Percentiles rank a stretch among this genome's conserved stretches.
These are phyloP conservation scores for Pristionchus entomophagus DNA, from an alignment of 2,888 invertebrate species.

Conservation along the genomic window DNA sequence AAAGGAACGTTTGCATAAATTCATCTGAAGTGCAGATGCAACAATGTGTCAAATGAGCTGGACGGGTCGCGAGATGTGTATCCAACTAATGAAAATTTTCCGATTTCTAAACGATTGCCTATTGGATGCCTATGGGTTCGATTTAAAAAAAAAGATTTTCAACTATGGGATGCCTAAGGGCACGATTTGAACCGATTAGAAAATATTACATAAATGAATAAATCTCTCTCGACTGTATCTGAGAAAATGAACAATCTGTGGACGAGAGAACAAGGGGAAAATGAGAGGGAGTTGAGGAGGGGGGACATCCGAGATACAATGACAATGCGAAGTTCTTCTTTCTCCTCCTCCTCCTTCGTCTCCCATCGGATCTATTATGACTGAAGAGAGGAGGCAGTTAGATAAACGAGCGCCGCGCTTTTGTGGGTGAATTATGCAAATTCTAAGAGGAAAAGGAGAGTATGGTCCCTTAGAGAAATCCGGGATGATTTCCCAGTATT, in stretches of 20 bases:
- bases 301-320: not conserved
- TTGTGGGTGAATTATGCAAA: constrained; percentile 29
- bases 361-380: constrained; percentile 23
- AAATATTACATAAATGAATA: too few relatives aligned
- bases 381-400: constrained; percentile 20
- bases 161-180: not conserved
- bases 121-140: too few relatives aligned
- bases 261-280: not conserved
- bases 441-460: not conserved
- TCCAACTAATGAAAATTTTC: too few relatives aligned
- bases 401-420: constrained; percentile 29
- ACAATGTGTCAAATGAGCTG: too few relatives aligned
- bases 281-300: not conserved
- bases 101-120: too few relatives aligned
- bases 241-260: not conserved
- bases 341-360: not conserved
- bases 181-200: not conserved
- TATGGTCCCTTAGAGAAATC: not conserved
- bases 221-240: too few relatives aligned
- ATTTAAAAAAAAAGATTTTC: not conserved
- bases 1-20: too few relatives aligned
- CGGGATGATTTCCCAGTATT: not conserved
- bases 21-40: too few relatives aligned
- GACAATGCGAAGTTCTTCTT: constrained; percentile 23
- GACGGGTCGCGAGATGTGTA: too few relatives aligned